Evolutionary conservation across 2,888 invertebrate genomes (phyloP).

Genomic region (Synanthedon formicaeformis): DNA sequence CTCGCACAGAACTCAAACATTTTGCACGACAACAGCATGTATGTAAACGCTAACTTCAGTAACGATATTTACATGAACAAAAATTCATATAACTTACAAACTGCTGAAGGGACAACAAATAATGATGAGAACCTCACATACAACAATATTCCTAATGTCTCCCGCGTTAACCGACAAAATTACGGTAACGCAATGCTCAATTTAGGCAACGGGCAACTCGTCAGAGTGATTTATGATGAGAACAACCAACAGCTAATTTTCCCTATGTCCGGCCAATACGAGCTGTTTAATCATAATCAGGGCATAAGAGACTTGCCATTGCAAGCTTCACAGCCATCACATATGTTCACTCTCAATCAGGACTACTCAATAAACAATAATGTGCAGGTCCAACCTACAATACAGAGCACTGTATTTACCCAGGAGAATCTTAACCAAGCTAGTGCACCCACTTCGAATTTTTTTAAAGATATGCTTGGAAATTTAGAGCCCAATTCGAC

Average conservation of each 20-base stretch:
- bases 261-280: slow-evolving; percentile 59
- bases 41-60: slow-evolving; percentile 36
- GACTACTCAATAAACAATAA: slow-evolving; percentile 39
- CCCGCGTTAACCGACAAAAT: slow-evolving; percentile 39
- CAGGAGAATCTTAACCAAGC: slow-evolving; percentile 31
- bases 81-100: slow-evolving; percentile 38
- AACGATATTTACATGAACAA: slow-evolving; percentile 57
- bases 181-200: slow-evolving; percentile 60
- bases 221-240: slow-evolving; percentile 57
- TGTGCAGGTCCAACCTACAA: slow-evolving; percentile 26
- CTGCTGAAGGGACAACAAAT: slow-evolving; percentile 33
- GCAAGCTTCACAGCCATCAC: slow-evolving; percentile 39
- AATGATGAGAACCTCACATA: slow-evolving; percentile 45
- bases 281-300: slow-evolving; percentile 54
- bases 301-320: slow-evolving; percentile 43
- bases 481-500: slow-evolving; percentile 80
- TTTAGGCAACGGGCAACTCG: slow-evolving; percentile 55
- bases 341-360: slow-evolving; percentile 50
- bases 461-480: slow-evolving; percentile 78
- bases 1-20: slow-evolving; percentile 31
- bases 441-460: slow-evolving; percentile 53
- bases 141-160: slow-evolving; percentile 32
- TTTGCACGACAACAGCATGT: slow-evolving; percentile 47
- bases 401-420: slow-evolving; percentile 24
- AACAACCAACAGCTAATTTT: slow-evolving; percentile 60